Conservation (phyloP, 2,888 invertebrate genomes). For the Dexiosoma caninum region DNA sequence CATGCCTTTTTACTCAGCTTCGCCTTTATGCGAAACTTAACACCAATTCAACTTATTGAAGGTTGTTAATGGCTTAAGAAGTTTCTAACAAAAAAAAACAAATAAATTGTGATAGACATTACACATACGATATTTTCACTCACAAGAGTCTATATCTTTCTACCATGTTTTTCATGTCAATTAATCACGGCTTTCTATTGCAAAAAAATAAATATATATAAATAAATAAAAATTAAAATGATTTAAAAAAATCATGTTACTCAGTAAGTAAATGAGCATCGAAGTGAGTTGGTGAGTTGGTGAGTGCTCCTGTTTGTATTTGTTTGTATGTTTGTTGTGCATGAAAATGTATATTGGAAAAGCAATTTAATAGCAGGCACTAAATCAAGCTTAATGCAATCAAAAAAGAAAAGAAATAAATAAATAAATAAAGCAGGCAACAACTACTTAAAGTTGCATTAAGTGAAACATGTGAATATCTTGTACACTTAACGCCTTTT, state of each 20-base stretch:
- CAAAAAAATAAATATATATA: neutral
- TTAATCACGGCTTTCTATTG: slow-evolving; percentile 22
- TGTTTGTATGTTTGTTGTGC: too few species aligned
- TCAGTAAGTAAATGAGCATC: neutral
- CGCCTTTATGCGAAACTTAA: too few species aligned
- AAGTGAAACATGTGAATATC: slow-evolving; percentile 61
- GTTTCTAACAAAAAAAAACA: too few species aligned
- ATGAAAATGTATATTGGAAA: slow-evolving; percentile 30
- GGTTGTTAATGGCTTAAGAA: too few species aligned
- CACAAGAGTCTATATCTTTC: neutral
- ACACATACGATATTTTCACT: neutral
- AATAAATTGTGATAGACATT: too few species aligned
- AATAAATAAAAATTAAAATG: neutral
- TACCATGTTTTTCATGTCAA: neutral
- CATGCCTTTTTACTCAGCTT: too few species aligned
- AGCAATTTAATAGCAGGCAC: slow-evolving; percentile 46
- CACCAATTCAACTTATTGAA: too few species aligned
- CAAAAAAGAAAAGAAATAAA: too few species aligned
- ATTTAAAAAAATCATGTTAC: neutral
- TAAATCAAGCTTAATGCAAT: slow-evolving; percentile 52
- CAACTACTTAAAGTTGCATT: slow-evolving; percentile 56
- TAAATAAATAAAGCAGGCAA: too few species aligned
- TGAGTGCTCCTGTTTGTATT: too few species aligned
- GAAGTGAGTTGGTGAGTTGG: neutral
- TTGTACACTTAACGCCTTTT: slow-evolving; percentile 61